A percentile compares a stretch with the other conserved stretches of the same genome.
Evolutionary conservation across 2,797 vertebrate species (phyloP).

Genomic region (Scolopax bukidnonensis): DNA sequence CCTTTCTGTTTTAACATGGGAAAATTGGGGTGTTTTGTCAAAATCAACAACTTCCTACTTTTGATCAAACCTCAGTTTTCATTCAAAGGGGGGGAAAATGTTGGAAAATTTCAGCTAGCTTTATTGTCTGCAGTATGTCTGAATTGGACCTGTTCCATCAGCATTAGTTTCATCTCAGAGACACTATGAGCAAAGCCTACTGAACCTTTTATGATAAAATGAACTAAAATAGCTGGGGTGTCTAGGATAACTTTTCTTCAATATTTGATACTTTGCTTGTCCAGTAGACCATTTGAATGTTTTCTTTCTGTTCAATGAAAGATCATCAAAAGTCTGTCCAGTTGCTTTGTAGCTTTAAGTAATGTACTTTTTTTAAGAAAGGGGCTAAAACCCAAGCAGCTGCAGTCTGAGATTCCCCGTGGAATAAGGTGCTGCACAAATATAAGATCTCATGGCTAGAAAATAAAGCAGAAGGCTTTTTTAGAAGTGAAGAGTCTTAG

Average conservation of each 20-base stretch:
- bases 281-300: background rate
- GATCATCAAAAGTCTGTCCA: background rate
- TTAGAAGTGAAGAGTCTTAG: background rate
- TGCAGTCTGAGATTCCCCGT: background rate
- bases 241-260: background rate
- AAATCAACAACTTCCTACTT: background rate
- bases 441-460: background rate
- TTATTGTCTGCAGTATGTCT: background rate
- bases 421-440: background rate
- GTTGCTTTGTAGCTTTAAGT: background rate
- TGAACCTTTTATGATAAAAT: background rate
- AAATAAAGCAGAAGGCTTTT: background rate
- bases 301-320: background rate
- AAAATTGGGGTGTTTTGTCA: background rate
- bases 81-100: background rate
- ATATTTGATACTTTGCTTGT: background rate
- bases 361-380: background rate
- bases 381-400: background rate
- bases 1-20: background rate
- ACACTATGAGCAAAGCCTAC: background rate
- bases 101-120: background rate
- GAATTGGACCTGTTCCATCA: background rate
- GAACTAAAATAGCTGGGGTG: background rate
- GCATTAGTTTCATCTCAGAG: slow-evolving; percentile 24
- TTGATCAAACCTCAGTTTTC: background rate